These are phyloP conservation scores for Leptarthrus brevirostris DNA, from an alignment of 2,888 invertebrate genomes.

Conservation along the genomic window DNA sequence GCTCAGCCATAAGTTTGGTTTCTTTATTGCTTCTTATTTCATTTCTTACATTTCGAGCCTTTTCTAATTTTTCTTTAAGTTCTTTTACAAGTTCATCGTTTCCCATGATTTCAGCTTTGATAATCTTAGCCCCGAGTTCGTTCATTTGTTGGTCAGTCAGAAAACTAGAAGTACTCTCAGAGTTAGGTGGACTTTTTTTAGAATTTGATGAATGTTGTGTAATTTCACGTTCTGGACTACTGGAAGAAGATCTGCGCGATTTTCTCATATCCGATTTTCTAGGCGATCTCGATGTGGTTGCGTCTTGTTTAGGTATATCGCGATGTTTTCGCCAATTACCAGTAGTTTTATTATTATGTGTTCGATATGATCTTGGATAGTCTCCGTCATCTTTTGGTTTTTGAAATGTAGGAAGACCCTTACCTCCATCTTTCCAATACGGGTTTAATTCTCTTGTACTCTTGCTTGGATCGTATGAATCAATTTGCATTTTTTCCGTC, in stretches of 20 bases:
- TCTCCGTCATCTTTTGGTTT: conserved; percentile 66
- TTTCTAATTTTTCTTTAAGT: conserved; percentile 80
- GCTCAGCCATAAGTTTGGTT: conserved; percentile 51
- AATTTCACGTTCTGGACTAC: conserved; percentile 1
- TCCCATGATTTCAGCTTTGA: conserved; percentile 95
- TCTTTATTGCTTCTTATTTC: conserved; percentile 10
- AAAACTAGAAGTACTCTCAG: conserved; percentile 58
- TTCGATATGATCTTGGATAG: neutral
- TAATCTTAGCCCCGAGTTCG: conserved; percentile 86
- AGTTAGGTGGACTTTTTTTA: too few species aligned
- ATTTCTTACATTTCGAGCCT: conserved; percentile 71
- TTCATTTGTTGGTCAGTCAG: conserved; percentile 89
- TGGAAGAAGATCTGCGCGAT: neutral
- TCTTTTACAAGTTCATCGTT: conserved; percentile 76
- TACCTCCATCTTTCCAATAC: conserved; percentile 91
- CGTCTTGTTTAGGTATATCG: neutral
- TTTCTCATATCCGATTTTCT: neutral
- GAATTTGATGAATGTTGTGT: neutral
- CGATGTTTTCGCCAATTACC: conserved; percentile 57
- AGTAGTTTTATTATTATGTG: neutral
- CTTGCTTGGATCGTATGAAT: conserved; percentile 77
- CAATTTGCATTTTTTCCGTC: conserved; percentile 69
- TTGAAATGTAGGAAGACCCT: conserved; percentile 76
- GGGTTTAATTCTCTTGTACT: conserved; percentile 87
- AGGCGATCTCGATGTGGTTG: neutral